Base-by-base conservation (phyloP, 2,113 vertebrate species). In the Syngnathus scovelli region DNA sequence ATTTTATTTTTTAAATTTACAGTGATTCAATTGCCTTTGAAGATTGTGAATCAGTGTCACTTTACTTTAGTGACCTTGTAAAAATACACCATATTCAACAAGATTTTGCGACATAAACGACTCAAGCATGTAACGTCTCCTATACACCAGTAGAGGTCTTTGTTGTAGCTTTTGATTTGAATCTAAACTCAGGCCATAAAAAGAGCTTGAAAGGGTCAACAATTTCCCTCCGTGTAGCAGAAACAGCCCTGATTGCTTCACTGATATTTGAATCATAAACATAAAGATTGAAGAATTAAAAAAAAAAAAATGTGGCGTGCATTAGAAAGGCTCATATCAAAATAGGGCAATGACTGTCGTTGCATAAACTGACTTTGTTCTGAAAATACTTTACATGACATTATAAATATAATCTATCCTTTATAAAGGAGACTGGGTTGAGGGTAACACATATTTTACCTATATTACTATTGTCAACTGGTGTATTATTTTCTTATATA, bases 91-190 rank as follows among this genome's bases (percentile, higher is more conserved):
- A 33, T 33, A 33, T 3, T 33, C 27, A 33, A 39, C 36, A 5
- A 1, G 6, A 56, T n/a, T 5, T 4, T 16, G 16, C 36, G 1
- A 16, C 21, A 16, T 66, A 41, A 80, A 76, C 49, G 39, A 68
- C 70, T 52, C 33, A 10, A 33, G 2, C 2, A 0, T 66, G 77
- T 65, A 79, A 63, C 82, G 56, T 15, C 66, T 3, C 18, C 1
- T 55, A 19, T 64, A 37, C 16, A 69, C 78, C 87, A 84, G 67
- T 67, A 83, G 84, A 46, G 75, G 85, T 82, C 87, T 55, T 67
- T 44, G 61, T 44, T 7, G 52, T 55, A 23, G 4, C 16, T 10
- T 7, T 58, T 7, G 6, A 33, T 13, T 48, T 1, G 44, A 48
- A 15, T 33, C 6, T 13, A 5, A 37, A 13, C 49, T 4, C 19